phyloP scores from a whole-genome alignment of 2,797 vertebrate genomes.

The Pyrocephalus nanus region DNA sequence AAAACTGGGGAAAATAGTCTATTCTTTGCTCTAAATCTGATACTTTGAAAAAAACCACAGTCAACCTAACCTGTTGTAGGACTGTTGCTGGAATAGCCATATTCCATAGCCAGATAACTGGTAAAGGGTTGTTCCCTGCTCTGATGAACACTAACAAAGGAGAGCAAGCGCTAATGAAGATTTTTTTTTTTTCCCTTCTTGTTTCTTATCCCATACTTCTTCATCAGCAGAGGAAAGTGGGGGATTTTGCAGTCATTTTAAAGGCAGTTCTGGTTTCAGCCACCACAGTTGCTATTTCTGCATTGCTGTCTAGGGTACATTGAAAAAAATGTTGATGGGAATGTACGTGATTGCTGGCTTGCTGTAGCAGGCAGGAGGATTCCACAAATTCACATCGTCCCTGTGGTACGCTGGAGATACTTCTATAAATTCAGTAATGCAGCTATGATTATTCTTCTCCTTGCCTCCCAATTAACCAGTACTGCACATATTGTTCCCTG shows the following conservation, averaged over 20 bases:
- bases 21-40: neutral
- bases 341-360: conserved; percentile 22
- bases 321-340: neutral
- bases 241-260: neutral
- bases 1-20: neutral
- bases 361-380: conserved; percentile 32
- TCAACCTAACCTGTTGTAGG: neutral
- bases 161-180: neutral
- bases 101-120: neutral
- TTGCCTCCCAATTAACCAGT: conserved; percentile 52
- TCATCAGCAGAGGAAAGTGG: neutral
- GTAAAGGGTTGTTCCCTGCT: neutral
- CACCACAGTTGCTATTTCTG: conserved; percentile 30
- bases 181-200: neutral
- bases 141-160: neutral
- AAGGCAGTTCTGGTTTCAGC: neutral
- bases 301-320: neutral
- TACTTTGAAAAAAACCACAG: neutral
- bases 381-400: neutral
- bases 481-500: conserved; percentile 61
- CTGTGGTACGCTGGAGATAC: conserved; percentile 8
- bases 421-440: conserved; percentile 53
- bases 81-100: neutral
- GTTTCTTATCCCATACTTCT: neutral
- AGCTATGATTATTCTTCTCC: conserved; percentile 59